Percentiles rank a stretch among this genome's conserved stretches.
Conservation (phyloP, 2,113 vertebrate species). For the Petromus typicus region DNA sequence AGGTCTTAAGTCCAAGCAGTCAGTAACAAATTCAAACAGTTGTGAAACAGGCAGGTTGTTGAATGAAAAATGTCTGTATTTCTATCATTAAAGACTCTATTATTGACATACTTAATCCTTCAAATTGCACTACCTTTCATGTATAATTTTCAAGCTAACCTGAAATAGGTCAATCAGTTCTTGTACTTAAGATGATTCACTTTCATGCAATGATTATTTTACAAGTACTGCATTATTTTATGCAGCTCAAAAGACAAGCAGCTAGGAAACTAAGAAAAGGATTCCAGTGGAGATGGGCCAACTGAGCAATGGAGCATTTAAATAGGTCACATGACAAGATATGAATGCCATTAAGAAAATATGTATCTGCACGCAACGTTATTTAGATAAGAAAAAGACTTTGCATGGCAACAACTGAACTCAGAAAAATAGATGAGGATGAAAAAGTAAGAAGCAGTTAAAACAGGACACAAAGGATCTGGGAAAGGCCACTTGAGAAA, state of each 20-base stretch:
- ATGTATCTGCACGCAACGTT: neutral
- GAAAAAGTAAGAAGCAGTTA: neutral
- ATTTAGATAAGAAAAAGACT: neutral
- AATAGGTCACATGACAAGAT: neutral
- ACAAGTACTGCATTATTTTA: slow-evolving; percentile 44
- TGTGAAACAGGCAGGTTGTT: neutral
- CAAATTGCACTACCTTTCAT: slow-evolving; percentile 12
- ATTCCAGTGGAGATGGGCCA: neutral
- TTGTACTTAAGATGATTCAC: slow-evolving; percentile 48
- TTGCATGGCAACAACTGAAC: neutral
- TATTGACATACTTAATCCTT: slow-evolving; percentile 28
- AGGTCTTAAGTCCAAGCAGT: neutral
- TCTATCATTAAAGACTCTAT: slow-evolving; percentile 33
- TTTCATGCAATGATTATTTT: slow-evolving; percentile 58
- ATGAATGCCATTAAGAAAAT: slow-evolving; percentile 11
- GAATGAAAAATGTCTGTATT: neutral
- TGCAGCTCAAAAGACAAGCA: slow-evolving; percentile 18
- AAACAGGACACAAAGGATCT: neutral
- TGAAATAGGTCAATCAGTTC: slow-evolving; percentile 50
- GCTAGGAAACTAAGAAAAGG: slow-evolving; percentile 38
- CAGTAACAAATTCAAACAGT: neutral
- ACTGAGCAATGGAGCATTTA: neutral
- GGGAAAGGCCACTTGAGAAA: neutral
- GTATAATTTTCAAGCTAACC: slow-evolving; percentile 52
- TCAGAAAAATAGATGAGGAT: neutral